Percentiles rank a stretch among this genome's conserved stretches.
Evolutionary conservation across 2,888 invertebrate genomes (phyloP).

Genomic region (Fragum sueziense): DNA sequence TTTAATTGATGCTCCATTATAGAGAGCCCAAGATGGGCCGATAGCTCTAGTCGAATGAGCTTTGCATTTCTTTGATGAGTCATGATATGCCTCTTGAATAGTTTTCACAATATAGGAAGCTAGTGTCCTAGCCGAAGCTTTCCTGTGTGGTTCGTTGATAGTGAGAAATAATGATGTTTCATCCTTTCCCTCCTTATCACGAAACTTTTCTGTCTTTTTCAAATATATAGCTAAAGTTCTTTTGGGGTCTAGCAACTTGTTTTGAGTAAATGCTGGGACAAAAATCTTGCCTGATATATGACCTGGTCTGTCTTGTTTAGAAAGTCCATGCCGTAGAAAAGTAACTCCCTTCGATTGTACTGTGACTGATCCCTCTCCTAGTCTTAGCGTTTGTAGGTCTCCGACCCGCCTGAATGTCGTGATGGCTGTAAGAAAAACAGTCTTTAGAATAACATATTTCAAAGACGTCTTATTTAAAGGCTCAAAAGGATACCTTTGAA

Average conservation of each 20-base stretch:
- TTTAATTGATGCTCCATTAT: no score
- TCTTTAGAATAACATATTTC: constrained; percentile 24
- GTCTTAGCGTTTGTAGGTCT: constrained; percentile 25
- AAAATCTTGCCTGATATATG: constrained; percentile 10
- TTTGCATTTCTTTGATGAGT: no score
- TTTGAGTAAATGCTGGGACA: constrained; percentile 15
- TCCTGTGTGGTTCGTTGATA: no score
- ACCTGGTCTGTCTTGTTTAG: constrained; percentile 23
- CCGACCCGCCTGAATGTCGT: constrained; percentile 17
- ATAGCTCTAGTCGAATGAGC: no score
- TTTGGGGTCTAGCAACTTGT: constrained; percentile 24
- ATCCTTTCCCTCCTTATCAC: background rate
- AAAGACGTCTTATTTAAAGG: constrained; percentile 25
- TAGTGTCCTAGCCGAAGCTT: no score
- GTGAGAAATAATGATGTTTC: background rate
- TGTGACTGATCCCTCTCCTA: constrained; percentile 15
- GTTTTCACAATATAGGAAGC: no score
- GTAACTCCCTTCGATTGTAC: constrained; percentile 14
- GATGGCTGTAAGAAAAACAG: constrained; percentile 24
- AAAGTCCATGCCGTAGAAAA: constrained; percentile 22
- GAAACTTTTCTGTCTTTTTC: constrained; percentile 21
- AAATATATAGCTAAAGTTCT: constrained; percentile 22
- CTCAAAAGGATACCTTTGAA: constrained; percentile 28
- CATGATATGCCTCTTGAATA: no score
- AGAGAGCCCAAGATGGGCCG: no score